Evolutionary conservation across 2,888 invertebrate species (phyloP), one percentile per base, ranked within the genome.

Genomic region (Eupithecia inturbata): DNA sequence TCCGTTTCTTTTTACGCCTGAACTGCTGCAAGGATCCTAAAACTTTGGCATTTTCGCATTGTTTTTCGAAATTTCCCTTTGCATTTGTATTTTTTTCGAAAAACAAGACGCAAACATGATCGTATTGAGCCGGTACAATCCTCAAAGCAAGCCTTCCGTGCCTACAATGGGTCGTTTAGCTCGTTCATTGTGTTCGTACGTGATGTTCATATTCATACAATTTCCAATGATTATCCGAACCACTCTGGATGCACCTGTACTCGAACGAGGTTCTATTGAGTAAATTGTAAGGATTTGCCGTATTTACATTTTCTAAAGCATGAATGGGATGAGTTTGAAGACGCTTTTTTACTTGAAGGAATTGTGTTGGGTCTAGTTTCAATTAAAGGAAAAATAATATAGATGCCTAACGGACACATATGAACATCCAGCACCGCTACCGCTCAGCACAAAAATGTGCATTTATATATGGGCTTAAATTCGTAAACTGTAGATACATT

Each of bases 141-240:
- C 31, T 31, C 64, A 64, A 31, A 64, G 33, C 33, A 36, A 64
- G 33, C 33, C 33, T 36, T 2, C 33, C 12, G 41, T n/a, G 22
- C 66, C 62, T 39, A 72, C 70, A 75, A 74, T 75, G 68, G 70
- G 49, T 70, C 73, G 67, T 69, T 75, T 69, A 57, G 49, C 26
- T 53, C 64, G 28, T 71, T 66, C 60, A 53, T 70, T 67, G 69
- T 75, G 33, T 14, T 16, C 26, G 67, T 68, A 77, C 77, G 76
- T 74, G 76, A 68, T 72, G 49, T 49, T 72, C 74, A 71, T 73
- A 76, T 71, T 73, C 71, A 62, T 73, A 74, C 74, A 74, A 75
- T 75, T 75, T 66, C 26, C 60, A 67, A 62, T 70, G 64, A 77
- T 76, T 72, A 76, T 68, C 67, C 71, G 45, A 72, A 74, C 68